Evolutionary conservation across 2,113 vertebrate genomes (phyloP).

Genomic region (Alosa alosa): DNA sequence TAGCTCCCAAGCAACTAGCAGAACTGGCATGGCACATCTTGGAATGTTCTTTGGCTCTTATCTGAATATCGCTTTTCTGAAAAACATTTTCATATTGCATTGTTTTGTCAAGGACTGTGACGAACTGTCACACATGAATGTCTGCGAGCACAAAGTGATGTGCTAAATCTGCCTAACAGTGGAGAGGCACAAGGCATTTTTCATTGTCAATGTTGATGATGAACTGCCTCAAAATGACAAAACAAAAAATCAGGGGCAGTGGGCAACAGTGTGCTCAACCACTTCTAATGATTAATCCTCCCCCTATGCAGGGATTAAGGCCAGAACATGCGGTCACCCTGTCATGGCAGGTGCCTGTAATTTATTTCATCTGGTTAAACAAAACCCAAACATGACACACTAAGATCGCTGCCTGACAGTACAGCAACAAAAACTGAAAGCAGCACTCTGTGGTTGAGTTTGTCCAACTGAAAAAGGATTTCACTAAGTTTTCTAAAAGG

Average conservation of each 20-base stretch:
- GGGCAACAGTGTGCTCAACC: not conserved
- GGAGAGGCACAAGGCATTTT: not conserved
- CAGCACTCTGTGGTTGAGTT: not conserved
- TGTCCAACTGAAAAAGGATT: not conserved
- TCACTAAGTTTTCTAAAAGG: not conserved
- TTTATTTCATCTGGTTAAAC: conserved; percentile 5
- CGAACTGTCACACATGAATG: not conserved
- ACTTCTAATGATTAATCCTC: conserved; percentile 5
- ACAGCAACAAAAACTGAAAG: not conserved
- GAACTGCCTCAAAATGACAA: not conserved
- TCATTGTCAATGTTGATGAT: not conserved
- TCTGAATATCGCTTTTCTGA: not conserved
- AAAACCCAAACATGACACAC: not conserved
- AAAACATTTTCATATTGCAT: not conserved
- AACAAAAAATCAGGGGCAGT: not conserved
- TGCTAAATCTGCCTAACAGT: not conserved
- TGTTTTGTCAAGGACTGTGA: not conserved
- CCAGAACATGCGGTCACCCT: conserved; percentile 39
- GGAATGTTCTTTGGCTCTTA: not conserved
- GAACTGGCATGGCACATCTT: not conserved
- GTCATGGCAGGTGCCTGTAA: conserved; percentile 11
- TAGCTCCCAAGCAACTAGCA: not conserved
- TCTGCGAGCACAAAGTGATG: not conserved
- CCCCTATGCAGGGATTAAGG: conserved; percentile 49
- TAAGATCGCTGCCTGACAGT: not conserved